phyloP scores from a whole-genome alignment of 2,888 invertebrate genomes.

The Neria commutata region DNA sequence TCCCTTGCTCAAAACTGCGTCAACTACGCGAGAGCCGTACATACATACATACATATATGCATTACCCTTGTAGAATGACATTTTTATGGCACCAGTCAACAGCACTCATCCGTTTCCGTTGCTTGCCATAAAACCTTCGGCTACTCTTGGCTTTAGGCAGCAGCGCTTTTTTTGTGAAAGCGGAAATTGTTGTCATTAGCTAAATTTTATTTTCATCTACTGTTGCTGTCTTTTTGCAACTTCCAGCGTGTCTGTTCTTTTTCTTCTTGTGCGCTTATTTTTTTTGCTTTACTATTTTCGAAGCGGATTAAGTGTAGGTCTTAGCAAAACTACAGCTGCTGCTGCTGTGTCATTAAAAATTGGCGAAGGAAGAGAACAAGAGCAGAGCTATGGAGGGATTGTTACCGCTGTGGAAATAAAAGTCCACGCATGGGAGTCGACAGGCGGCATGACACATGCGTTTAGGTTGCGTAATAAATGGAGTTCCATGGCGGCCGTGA shows the following conservation, averaged over 20 bases:
- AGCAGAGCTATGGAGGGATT: background rate
- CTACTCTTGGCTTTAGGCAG: no score
- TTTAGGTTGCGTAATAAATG: slow-evolving; percentile 31
- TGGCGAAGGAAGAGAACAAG: no score
- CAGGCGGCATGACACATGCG: slow-evolving; percentile 22
- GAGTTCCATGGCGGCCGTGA: slow-evolving; percentile 30
- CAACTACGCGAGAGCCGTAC: no score
- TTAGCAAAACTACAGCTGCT: slow-evolving; percentile 16
- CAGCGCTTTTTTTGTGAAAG: slow-evolving; percentile 27
- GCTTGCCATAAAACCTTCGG: no score
- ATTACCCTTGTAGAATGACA: no score
- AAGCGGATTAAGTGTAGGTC: slow-evolving; percentile 17
- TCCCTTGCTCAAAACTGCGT: no score
- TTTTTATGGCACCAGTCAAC: no score
- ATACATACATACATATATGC: no score
- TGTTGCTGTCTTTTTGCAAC: background rate
- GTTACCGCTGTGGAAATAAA: background rate
- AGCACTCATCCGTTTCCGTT: no score
- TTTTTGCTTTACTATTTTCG: background rate
- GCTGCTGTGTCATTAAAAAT: slow-evolving; percentile 18
- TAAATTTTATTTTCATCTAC: slow-evolving; percentile 42
- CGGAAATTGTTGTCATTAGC: slow-evolving; percentile 52
- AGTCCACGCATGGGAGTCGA: background rate
- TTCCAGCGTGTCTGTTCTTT: slow-evolving; percentile 32
- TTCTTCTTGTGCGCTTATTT: slow-evolving; percentile 30